Conservation (phyloP, 2,888 invertebrate species). For the Balanococcus diminutus region DNA sequence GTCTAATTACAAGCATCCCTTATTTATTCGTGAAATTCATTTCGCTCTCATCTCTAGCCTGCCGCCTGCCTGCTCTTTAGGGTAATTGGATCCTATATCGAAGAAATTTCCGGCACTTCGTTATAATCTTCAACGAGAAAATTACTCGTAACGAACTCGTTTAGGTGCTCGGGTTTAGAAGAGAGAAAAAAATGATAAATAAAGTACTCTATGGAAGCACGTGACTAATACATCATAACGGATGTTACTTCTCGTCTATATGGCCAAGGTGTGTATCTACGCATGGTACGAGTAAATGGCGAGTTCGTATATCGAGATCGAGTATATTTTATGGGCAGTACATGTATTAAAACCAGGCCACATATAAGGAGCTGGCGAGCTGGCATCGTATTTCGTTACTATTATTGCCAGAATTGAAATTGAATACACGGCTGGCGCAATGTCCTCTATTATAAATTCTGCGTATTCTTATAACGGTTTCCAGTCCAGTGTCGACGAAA, state of each 20-base stretch:
- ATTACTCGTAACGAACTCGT: neutral
- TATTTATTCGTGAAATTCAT: neutral
- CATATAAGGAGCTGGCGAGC: neutral
- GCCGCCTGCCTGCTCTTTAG: neutral
- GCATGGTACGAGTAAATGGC: too few relatives aligned
- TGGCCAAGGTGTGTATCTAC: neutral
- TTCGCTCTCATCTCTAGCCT: neutral
- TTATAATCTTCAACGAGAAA: neutral
- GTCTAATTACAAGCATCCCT: neutral
- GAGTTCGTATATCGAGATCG: neutral
- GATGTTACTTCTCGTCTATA: neutral
- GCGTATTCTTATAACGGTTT: constrained; percentile 9
- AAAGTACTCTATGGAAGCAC: neutral
- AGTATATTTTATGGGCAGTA: too few relatives aligned
- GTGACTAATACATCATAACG: constrained; percentile 18
- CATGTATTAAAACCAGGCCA: neutral
- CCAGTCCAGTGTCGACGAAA: neutral
- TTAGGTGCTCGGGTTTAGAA: neutral
- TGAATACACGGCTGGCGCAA: neutral
- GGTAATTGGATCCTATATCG: neutral
- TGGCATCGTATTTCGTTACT: neutral
- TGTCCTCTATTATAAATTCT: constrained; percentile 3
- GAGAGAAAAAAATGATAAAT: neutral
- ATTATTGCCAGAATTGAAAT: neutral
- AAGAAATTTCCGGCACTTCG: constrained; percentile 8